Conservation (phyloP, 2,113 vertebrate species). For the Ovis canadensis region DNA sequence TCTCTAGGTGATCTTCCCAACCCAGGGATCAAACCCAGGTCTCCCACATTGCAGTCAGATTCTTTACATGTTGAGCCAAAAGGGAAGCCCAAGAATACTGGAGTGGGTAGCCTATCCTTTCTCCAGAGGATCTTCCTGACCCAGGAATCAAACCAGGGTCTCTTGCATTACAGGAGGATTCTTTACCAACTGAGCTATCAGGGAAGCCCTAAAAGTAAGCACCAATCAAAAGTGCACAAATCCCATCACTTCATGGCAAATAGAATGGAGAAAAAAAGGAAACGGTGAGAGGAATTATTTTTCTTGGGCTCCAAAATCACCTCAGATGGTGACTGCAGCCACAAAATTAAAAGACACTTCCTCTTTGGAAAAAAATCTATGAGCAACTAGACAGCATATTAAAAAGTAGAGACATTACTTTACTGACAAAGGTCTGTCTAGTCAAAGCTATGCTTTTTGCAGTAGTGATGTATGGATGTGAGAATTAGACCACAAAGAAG, state of each 20-base stretch:
- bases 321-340: not conserved
- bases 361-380: not conserved
- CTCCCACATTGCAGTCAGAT: not conserved
- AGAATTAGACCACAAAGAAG: not conserved
- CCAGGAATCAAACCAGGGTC: not conserved
- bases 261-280: not conserved
- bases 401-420: not conserved
- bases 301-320: not conserved
- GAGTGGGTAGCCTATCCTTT: not conserved
- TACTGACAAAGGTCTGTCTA: not conserved
- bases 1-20: not conserved
- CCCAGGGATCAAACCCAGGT: not conserved
- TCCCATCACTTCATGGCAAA: accelerated
- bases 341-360: not conserved
- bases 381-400: not conserved
- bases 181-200: not conserved
- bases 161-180: not conserved
- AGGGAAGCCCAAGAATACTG: not conserved
- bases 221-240: not conserved
- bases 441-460: not conserved
- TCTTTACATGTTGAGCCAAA: not conserved
- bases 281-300: not conserved
- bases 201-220: not conserved
- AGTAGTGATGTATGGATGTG: not conserved
- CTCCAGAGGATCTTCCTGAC: not conserved